phyloP scores from a whole-genome alignment of 2,113 vertebrate genomes.

The Cranoglanis bouderius region DNA sequence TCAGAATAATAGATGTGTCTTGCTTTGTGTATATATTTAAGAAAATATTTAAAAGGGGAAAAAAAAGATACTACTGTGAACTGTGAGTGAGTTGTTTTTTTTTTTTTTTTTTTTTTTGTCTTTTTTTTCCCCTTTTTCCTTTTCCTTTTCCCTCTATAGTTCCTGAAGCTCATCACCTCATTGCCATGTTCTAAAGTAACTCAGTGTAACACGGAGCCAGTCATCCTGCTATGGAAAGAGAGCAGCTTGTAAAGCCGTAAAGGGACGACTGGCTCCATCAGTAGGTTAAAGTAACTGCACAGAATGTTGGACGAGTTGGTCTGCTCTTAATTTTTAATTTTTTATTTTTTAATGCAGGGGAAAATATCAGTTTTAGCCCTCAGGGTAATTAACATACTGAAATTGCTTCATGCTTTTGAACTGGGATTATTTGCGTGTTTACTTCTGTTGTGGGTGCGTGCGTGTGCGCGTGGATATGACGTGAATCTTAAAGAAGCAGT shows the following conservation, averaged over 20 bases:
- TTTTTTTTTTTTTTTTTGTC: neutral
- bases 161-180: neutral
- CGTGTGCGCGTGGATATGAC: neutral
- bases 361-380: neutral
- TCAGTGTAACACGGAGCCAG: neutral
- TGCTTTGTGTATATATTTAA: slow-evolving; percentile 68
- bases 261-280: neutral
- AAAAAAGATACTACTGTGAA: slow-evolving; percentile 71
- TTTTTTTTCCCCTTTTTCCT: rapidly evolving
- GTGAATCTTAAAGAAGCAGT: neutral
- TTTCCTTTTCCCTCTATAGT: too few species aligned
- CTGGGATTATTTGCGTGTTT: neutral
- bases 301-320: neutral
- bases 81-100: slow-evolving; percentile 64
- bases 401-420: neutral
- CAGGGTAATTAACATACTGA: neutral
- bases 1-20: slow-evolving; percentile 67
- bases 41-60: slow-evolving; percentile 62
- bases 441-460: neutral
- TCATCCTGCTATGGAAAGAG: too few species aligned
- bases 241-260: neutral
- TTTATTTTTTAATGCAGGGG: neutral
- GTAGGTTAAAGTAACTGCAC: neutral
- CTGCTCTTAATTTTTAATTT: neutral
- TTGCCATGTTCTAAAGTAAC: neutral